Percentiles rank a stretch among this genome's conserved stretches.
Evolutionary conservation across 2,113 vertebrate genomes (phyloP).

Genomic region (Colossoma macropomum): DNA sequence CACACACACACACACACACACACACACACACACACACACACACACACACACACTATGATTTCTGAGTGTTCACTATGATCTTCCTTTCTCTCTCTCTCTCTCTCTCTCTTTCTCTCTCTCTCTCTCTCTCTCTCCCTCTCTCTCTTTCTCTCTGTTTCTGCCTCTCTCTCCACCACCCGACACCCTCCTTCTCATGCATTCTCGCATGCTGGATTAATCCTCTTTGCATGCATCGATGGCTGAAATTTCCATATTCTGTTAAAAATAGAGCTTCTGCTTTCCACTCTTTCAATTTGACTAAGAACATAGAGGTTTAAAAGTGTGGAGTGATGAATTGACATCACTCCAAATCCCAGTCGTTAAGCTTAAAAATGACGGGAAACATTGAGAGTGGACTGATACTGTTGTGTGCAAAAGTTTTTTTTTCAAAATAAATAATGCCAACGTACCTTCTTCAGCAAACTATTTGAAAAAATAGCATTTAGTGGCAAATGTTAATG

Average conservation of each 20-base stretch:
- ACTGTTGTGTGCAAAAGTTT: not conserved
- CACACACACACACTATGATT: conserved; percentile 27
- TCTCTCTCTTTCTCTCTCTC: not conserved
- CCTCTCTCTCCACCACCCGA: not conserved
- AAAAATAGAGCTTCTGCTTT: conserved; percentile 16
- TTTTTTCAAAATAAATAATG: too few relatives aligned
- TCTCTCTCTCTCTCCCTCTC: not conserved
- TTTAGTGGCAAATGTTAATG: too few relatives aligned
- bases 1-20: conserved; percentile 25
- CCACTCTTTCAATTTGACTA: not conserved
- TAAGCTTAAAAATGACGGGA: too few relatives aligned
- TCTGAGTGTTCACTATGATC: conserved; percentile 1
- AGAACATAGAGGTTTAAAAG: conserved; percentile 17
- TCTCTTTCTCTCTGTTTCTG: not conserved
- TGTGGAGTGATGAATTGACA: not conserved
- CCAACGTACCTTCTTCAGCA: too few relatives aligned
- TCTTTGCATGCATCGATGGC: conserved; percentile 34
- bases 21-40: conserved; percentile 14
- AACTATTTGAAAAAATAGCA: too few relatives aligned
- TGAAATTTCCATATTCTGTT: conserved; percentile 31
- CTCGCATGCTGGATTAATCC: conserved; percentile 29
- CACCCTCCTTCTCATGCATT: not conserved
- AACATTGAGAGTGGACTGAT: not conserved
- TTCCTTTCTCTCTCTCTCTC: not conserved
- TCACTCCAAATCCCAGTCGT: not conserved